phyloP scores from a whole-genome alignment of 2,797 vertebrate genomes.

The Bradypodion ventrale region DNA sequence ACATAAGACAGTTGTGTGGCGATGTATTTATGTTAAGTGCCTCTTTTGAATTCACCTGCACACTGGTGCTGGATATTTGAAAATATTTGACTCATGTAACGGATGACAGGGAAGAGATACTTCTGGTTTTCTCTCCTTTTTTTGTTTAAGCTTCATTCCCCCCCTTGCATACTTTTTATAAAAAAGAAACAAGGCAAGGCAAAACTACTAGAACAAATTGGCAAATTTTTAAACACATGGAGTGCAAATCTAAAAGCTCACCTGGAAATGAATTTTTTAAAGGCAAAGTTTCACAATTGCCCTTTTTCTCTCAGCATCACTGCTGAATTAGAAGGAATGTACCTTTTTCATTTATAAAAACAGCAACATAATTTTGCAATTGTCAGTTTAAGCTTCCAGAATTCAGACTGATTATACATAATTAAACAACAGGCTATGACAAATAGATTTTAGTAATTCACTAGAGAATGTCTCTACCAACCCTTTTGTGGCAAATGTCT shows the following conservation, averaged over 20 bases:
- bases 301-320: conserved; percentile 46
- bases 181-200: conserved; percentile 1
- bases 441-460: conserved; percentile 75
- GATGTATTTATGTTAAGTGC: neutral
- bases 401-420: conserved; percentile 70
- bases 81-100: neutral
- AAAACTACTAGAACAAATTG: conserved; percentile 14
- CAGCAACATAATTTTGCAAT: conserved; percentile 61
- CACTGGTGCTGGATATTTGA: neutral
- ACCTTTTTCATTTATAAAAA: conserved; percentile 58
- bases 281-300: conserved; percentile 36
- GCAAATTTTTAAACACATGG: conserved; percentile 8
- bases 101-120: neutral
- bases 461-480: conserved; percentile 75
- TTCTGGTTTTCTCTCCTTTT: neutral
- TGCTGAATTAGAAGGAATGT: conserved; percentile 58
- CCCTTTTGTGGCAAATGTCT: conserved; percentile 74
- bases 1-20: neutral
- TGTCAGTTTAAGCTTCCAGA: conserved; percentile 57
- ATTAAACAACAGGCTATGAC: conserved; percentile 74
- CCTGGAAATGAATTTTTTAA: conserved; percentile 21
- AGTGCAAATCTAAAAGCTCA: neutral
- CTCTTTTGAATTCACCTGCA: no score
- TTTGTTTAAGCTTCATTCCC: neutral
- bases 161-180: neutral